These are phyloP conservation scores for Bolinopsis microptera DNA, from an alignment of 37 sponge, comb jelly and placozoan species.

Conservation along the genomic window DNA sequence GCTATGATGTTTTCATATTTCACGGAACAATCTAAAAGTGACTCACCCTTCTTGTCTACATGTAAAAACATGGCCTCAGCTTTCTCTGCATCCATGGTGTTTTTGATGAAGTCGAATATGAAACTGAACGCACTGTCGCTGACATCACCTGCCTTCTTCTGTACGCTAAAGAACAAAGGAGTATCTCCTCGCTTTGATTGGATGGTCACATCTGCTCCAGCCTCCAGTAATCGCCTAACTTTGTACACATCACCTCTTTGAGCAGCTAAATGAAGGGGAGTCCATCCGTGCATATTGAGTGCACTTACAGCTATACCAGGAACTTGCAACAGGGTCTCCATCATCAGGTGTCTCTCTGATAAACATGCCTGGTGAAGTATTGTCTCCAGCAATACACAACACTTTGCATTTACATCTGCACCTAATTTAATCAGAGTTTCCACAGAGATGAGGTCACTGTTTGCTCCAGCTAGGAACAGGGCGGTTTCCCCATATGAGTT, in stretches of 20 bases:
- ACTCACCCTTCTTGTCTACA: conserved; percentile 34
- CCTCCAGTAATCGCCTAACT: background rate
- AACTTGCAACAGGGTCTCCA: background rate
- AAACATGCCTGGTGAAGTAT: conserved; percentile 37
- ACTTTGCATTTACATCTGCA: background rate
- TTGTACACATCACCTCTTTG: conserved; percentile 28
- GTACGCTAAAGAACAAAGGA: conserved; percentile 47
- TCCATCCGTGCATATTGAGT: conserved; percentile 27
- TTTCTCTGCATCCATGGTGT: background rate
- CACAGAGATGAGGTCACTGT: background rate
- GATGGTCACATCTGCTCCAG: background rate
- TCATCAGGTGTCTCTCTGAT: background rate
- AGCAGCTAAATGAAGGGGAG: conserved; percentile 27
- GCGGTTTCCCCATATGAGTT: conserved; percentile 62
- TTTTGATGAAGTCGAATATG: background rate
- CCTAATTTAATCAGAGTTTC: background rate
- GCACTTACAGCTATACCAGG: background rate
- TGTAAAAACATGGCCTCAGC: background rate
- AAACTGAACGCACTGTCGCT: background rate
- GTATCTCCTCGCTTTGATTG: conserved; percentile 14
- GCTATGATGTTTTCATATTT: background rate
- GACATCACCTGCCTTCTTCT: background rate
- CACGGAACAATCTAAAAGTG: conserved; percentile 47
- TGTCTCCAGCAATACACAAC: conserved; percentile 50
- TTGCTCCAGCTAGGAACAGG: background rate